Conservation (phyloP, 2,888 invertebrate species). For the Erpobdella octoculata region DNA sequence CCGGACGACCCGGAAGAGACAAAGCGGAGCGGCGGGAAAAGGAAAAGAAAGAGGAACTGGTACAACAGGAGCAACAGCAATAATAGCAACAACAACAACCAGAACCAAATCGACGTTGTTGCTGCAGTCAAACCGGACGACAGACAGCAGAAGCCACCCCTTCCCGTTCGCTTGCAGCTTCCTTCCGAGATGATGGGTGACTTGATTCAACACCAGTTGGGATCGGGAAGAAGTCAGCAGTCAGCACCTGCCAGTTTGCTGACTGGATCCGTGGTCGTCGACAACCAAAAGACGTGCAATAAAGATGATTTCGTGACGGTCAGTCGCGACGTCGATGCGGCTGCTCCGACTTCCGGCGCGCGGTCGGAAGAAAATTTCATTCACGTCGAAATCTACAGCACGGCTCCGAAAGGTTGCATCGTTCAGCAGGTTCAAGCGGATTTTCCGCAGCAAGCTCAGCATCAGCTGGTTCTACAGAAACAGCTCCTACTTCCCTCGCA, state of each 20-base stretch:
- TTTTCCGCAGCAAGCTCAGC: too few relatives aligned
- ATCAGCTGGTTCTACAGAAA: too few relatives aligned
- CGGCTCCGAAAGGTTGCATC: too few relatives aligned
- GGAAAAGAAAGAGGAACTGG: slow-evolving; percentile 30
- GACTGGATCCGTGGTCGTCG: not conserved
- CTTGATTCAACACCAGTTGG: not conserved
- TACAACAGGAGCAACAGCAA: slow-evolving; percentile 17
- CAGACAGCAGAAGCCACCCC: not conserved
- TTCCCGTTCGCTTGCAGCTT: not conserved
- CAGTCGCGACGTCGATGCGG: too few relatives aligned
- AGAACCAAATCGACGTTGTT: not conserved
- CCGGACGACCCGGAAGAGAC: slow-evolving; percentile 9
- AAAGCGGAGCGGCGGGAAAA: slow-evolving; percentile 3
- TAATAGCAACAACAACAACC: slow-evolving; percentile 5
- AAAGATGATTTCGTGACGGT: too few relatives aligned
- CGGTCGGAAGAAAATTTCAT: too few relatives aligned
- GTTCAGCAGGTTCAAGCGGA: too few relatives aligned
- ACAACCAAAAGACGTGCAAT: not conserved
- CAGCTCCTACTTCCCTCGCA: too few relatives aligned
- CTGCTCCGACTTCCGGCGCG: too few relatives aligned
- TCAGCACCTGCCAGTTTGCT: not conserved
- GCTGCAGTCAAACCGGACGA: not conserved
- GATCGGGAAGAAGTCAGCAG: not conserved
- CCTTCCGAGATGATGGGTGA: not conserved
- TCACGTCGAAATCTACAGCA: too few relatives aligned